These are phyloP conservation scores for Ceratitis capitata DNA, from an alignment of 1,140 invertebrate genomes.

Conservation along the genomic window DNA sequence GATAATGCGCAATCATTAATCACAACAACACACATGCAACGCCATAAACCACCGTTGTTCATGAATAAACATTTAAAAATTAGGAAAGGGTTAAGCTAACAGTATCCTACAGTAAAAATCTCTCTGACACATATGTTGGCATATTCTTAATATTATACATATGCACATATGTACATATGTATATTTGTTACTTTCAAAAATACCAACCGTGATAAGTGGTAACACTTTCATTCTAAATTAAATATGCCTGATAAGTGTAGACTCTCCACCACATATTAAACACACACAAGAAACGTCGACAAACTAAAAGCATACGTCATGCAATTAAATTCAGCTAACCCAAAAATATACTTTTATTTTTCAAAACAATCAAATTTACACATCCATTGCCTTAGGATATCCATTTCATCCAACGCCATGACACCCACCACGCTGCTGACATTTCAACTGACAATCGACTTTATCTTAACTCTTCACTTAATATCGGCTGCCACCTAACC, in stretches of 20 bases:
- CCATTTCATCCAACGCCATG: not conserved
- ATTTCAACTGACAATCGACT: slow-evolving; percentile 28
- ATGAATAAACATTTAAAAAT: slow-evolving; percentile 4
- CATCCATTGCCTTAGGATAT: not conserved
- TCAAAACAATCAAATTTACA: not conserved
- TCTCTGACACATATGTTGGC: not conserved
- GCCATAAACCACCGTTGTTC: not conserved
- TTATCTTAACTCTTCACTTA: slow-evolving; percentile 39
- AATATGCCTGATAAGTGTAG: slow-evolving; percentile 4
- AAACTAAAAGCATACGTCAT: slow-evolving; percentile 15
- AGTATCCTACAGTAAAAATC: not conserved
- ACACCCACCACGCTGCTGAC: not conserved
- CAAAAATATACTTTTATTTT: too few species aligned
- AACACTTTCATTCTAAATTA: slow-evolving; percentile 29
- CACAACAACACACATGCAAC: not conserved
- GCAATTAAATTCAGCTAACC: not conserved
- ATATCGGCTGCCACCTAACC: not conserved
- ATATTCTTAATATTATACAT: not conserved
- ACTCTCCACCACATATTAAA: not conserved
- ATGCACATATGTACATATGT: not conserved
- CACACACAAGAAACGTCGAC: not conserved
- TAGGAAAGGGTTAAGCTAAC: not conserved
- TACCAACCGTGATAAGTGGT: not conserved
- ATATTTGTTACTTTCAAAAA: not conserved
- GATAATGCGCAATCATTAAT: slow-evolving; percentile 33